Evolutionary conservation across 2,888 invertebrate genomes (phyloP).

Genomic region (Ectemnius continuus): DNA sequence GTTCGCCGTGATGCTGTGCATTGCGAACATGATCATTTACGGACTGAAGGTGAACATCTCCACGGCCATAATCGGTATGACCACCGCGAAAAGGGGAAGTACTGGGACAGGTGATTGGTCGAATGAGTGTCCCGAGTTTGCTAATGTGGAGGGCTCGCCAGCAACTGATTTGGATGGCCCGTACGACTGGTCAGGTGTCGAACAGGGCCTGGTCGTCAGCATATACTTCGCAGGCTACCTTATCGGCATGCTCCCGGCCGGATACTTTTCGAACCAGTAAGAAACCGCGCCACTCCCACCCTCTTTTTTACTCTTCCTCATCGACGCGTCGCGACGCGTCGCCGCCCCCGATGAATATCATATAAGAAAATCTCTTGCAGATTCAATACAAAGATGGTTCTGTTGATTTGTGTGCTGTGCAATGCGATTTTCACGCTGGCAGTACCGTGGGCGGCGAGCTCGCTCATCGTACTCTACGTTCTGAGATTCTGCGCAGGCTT

Average conservation of each 20-base stretch:
- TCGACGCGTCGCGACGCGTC: too few relatives aligned
- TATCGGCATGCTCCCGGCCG: slow-evolving; percentile 73
- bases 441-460: slow-evolving; percentile 63
- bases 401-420: slow-evolving; percentile 67
- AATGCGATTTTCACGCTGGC: slow-evolving; percentile 69
- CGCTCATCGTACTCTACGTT: slow-evolving; percentile 55
- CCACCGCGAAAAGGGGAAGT: slow-evolving; percentile 50
- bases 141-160: not conserved
- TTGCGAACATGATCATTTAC: slow-evolving; percentile 76
- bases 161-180: slow-evolving; percentile 66
- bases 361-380: slow-evolving; percentile 46
- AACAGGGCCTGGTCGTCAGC: slow-evolving; percentile 72
- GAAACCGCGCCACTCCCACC: slow-evolving; percentile 19
- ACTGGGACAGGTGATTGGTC: slow-evolving; percentile 17
- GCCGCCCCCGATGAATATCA: not conserved
- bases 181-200: slow-evolving; percentile 68
- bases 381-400: slow-evolving; percentile 72
- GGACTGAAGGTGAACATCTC: slow-evolving; percentile 74
- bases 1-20: slow-evolving; percentile 74
- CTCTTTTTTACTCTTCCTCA: not conserved
- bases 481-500: slow-evolving; percentile 71
- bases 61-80: slow-evolving; percentile 73
- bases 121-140: slow-evolving; percentile 64
- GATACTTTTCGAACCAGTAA: slow-evolving; percentile 74
- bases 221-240: slow-evolving; percentile 75